Conservation (phyloP, 1,140 invertebrate species). For the Bursaphelenchus mucronatus region DNA sequence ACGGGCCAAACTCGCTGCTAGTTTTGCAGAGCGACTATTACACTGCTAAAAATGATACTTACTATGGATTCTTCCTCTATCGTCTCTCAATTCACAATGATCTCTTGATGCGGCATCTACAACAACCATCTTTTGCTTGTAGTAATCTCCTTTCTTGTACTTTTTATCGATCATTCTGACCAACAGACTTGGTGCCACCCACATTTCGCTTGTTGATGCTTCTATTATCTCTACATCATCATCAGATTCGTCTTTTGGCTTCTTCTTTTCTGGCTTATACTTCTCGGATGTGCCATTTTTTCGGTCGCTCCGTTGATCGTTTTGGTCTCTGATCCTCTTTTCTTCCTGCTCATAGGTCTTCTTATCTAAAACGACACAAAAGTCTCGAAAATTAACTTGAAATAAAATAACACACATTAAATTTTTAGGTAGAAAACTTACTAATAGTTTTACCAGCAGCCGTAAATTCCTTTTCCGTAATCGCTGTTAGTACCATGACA, state of each 20-base stretch:
- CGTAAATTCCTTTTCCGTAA: slow-evolving; percentile 24
- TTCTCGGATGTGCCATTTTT: not conserved
- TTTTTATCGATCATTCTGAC: slow-evolving; percentile 19
- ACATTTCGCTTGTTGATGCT: not conserved
- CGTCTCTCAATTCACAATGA: slow-evolving; percentile 20
- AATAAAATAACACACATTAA: too few relatives aligned
- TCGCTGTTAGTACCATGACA: slow-evolving; percentile 23
- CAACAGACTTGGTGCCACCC: slow-evolving; percentile 21
- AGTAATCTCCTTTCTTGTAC: slow-evolving; percentile 22
- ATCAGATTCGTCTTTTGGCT: not conserved
- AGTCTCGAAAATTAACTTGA: too few relatives aligned
- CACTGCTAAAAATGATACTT: not conserved
- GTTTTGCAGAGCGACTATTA: not conserved
- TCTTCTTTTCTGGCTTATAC: not conserved
- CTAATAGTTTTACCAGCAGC: slow-evolving; percentile 16
- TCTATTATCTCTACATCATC: slow-evolving; percentile 8
- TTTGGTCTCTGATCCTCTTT: slow-evolving; percentile 1
- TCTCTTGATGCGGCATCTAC: slow-evolving; percentile 14
- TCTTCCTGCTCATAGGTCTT: not conserved
- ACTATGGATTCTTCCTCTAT: slow-evolving; percentile 16
- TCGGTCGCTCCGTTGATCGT: slow-evolving; percentile 12
- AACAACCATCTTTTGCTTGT: slow-evolving; percentile 27
- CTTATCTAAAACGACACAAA: slow-evolving; percentile 11
- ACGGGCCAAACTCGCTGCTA: not conserved
- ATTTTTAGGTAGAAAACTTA: slow-evolving; percentile 14